These are phyloP conservation scores for Arctocebus calabarensis DNA, from an alignment of 2,797 vertebrate genomes.

Conservation along the genomic window DNA sequence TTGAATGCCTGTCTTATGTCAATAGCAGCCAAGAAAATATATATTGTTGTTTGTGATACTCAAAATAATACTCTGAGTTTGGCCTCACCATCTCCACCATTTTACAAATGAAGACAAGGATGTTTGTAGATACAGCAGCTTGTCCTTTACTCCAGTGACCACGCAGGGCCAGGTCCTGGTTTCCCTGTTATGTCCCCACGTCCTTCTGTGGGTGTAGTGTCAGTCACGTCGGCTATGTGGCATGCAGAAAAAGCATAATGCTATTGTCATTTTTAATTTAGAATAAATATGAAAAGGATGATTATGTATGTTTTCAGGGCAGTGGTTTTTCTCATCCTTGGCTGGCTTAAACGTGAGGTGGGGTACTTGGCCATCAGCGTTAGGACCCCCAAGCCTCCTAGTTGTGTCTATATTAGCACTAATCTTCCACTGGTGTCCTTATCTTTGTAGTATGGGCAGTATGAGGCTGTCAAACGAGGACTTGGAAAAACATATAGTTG, in stretches of 20 bases:
- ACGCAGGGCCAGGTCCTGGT: background rate
- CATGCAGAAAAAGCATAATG: background rate
- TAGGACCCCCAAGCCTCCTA: background rate
- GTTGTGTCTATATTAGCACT: too few species aligned
- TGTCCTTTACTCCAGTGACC: background rate
- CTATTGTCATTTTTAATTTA: slow-evolving; percentile 6
- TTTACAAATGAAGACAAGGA: background rate
- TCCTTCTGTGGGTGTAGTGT: background rate
- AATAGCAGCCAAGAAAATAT: background rate
- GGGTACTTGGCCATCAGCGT: background rate
- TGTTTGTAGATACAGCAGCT: background rate
- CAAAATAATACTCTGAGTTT: background rate
- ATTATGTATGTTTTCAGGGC: background rate
- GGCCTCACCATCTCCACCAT: background rate
- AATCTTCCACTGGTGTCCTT: background rate
- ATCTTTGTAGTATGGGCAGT: background rate
- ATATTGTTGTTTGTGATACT: background rate
- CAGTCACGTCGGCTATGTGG: background rate
- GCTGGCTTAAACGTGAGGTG: background rate
- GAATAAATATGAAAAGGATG: background rate
- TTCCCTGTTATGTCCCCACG: background rate
- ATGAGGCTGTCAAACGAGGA: background rate
- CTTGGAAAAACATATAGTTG: background rate
- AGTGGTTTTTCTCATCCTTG: background rate
- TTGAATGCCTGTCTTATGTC: background rate